Evolutionary conservation across 2,888 invertebrate species (phyloP), one percentile per base, ranked within the genome.

Genomic region (Tortrix viridana): DNA sequence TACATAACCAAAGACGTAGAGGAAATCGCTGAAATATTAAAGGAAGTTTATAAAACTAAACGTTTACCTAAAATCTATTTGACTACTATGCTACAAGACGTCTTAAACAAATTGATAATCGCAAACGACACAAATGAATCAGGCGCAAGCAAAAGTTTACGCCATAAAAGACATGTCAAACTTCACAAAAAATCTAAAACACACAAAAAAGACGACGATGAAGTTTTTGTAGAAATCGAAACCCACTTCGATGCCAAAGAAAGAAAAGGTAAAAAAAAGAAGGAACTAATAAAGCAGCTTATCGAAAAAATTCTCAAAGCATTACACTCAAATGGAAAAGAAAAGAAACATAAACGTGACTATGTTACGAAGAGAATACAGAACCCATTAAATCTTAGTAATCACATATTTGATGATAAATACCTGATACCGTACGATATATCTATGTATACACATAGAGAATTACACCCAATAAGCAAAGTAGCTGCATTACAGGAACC

Each of bases 201-300:
- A 52, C 57, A 57, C 79, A 77, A 71, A 47, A 67, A 56, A 59
- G 77, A 81, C 14, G 86, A 88, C 1, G 89, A 90, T 56, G 88
- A 91, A 65, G 64, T 91, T 1, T 89, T 79, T 41, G 85, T 92
- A 1, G 90, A 91, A 82, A 91, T 92, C 3, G 89, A 92, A 82
- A 89, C 91, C 5, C 89, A 90, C 71, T 86, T 88, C 50, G 84
- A 89, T 59, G 83, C 85, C 43, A 87, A 86, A 73, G 86, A 88
- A 0, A 64, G 81, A 53, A 85, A 84, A 73, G 87, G 85, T 0
- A 85, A 87, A 50, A 86, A 82, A 61, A 88, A 86, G 70, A 86
- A 86, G 65, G 86, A 87, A 66, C 59, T 90, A 0, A 81, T 91
- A 5, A 77, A 73, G 65, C 79, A 70, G 54, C 71, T 92, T 0